These are phyloP conservation scores for Falco columbarius DNA, from an alignment of 2,797 vertebrate species.

Conservation along the genomic window DNA sequence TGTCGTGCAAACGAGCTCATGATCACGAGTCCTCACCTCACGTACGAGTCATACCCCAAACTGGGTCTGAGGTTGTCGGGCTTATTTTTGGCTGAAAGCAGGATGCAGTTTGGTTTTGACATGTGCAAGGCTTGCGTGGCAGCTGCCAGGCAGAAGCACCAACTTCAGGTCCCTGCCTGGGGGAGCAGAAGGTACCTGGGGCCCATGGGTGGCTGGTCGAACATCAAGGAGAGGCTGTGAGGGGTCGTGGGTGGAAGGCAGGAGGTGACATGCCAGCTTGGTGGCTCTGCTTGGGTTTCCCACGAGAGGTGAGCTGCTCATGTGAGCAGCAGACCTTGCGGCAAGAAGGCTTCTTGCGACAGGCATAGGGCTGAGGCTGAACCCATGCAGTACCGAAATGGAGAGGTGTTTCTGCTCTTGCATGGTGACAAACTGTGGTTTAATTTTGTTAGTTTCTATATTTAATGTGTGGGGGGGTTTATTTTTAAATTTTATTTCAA, in stretches of 20 bases:
- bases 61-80: neutral
- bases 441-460: neutral
- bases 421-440: neutral
- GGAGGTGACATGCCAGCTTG: neutral
- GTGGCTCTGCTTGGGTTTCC: neutral
- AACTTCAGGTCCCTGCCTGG: rapidly evolving
- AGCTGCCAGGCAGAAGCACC: neutral
- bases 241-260: neutral
- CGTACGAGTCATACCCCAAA: neutral
- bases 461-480: neutral
- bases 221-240: rapidly evolving
- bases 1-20: neutral
- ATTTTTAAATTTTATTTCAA: neutral
- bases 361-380: neutral
- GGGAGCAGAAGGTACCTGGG: neutral
- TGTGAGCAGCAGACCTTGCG: neutral
- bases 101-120: neutral
- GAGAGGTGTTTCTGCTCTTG: neutral
- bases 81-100: neutral
- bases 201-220: rapidly evolving
- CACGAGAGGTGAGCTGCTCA: neutral
- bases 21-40: neutral
- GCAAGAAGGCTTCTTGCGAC: neutral
- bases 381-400: neutral
- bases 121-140: rapidly evolving